Evolutionary conservation across 2,888 invertebrate species (phyloP).

Genomic region (Oscheius sp.): DNA sequence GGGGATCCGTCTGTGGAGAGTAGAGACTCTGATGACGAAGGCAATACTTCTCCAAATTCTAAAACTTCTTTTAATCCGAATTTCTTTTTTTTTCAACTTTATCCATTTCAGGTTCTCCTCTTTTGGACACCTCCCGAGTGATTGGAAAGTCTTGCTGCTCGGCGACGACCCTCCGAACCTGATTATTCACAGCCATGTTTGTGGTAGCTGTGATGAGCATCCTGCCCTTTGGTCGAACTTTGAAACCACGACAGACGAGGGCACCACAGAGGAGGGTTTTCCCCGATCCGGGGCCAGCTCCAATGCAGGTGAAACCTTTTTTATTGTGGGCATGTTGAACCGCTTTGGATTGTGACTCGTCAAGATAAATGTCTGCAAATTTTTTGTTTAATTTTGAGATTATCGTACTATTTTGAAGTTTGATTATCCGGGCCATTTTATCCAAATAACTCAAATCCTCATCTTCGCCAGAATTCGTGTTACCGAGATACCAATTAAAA

Average conservation of each 20-base stretch:
- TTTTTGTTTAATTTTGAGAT: neutral
- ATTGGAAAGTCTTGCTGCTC: neutral
- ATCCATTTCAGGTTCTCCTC: neutral
- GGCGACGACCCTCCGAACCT: neutral
- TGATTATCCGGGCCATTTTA: too few species aligned
- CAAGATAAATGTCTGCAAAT: neutral
- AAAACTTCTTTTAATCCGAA: too few species aligned
- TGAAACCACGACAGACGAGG: neutral
- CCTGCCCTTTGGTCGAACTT: neutral
- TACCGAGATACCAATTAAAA: too few species aligned
- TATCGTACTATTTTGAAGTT: neutral
- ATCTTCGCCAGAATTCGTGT: too few species aligned
- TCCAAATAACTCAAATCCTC: too few species aligned
- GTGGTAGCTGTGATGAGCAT: neutral
- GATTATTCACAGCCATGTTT: neutral
- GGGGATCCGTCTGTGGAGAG: neutral
- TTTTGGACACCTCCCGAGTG: neutral
- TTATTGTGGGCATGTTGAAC: neutral
- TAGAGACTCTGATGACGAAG: too few species aligned
- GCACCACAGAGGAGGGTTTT: neutral
- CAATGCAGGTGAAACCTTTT: neutral
- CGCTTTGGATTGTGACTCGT: neutral
- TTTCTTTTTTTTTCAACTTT: too few species aligned
- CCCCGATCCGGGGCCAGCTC: neutral
- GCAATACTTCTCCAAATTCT: too few species aligned